Evolutionary conservation across 2,113 vertebrate species (phyloP).

Genomic region (Malurus elegans): DNA sequence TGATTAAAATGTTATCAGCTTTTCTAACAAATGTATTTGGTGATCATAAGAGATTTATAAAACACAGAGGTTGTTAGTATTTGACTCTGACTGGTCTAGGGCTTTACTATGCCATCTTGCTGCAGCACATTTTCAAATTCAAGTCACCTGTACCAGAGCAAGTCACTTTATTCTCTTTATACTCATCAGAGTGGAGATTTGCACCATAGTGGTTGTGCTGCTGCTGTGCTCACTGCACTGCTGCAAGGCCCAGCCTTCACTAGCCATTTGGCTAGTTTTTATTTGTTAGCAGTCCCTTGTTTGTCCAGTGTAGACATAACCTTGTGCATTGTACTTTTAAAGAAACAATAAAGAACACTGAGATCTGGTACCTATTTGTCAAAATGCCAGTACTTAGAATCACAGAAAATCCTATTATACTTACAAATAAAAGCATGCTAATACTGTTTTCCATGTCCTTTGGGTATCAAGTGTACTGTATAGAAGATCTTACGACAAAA

Average conservation of each 20-base stretch:
- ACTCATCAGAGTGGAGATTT: not conserved
- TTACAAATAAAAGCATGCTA: not conserved
- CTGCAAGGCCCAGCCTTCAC: not conserved
- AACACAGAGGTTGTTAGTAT: not conserved
- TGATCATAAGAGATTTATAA: not conserved
- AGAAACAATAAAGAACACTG: constrained; percentile 12
- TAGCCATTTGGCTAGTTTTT: not conserved
- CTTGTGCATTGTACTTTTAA: not conserved
- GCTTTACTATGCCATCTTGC: not conserved
- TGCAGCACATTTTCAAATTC: not conserved
- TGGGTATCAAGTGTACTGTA: not conserved
- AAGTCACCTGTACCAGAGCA: not conserved
- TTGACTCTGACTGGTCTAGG: not conserved
- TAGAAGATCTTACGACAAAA: not conserved
- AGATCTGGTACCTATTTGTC: not conserved
- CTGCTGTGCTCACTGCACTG: not conserved
- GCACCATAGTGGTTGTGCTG: not conserved
- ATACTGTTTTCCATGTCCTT: not conserved
- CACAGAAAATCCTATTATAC: not conserved
- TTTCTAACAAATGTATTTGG: not conserved
- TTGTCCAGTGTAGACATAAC: not conserved
- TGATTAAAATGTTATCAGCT: not conserved
- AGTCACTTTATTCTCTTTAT: not conserved
- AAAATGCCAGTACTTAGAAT: not conserved
- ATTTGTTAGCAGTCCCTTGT: not conserved